Conservation (phyloP, 2,888 invertebrate genomes). For the Ophioninae sp. region DNA sequence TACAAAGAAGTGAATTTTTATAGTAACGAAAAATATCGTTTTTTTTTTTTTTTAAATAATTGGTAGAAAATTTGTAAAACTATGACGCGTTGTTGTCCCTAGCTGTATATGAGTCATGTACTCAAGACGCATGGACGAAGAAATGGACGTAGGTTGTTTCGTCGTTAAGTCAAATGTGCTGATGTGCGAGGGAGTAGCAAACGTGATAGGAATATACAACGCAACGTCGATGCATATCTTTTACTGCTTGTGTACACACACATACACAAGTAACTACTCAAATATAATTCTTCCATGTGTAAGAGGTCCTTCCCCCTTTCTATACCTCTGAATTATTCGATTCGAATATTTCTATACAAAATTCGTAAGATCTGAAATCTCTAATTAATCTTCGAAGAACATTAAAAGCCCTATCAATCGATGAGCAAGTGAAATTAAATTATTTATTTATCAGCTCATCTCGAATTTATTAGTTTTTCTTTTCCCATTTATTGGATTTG, state of each 20-base stretch:
- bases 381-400: no score
- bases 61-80: not conserved
- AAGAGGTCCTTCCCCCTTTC: not conserved
- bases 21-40: no score
- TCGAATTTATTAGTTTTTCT: no score
- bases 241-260: not conserved
- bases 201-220: conserved; percentile 45
- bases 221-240: conserved; percentile 40
- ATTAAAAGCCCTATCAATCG: no score
- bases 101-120: not conserved
- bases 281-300: not conserved
- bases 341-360: no score
- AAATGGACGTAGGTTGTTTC: conserved; percentile 32
- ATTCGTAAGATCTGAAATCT: no score
- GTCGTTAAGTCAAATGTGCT: conserved; percentile 35
- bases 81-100: not conserved
- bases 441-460: no score
- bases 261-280: not conserved
- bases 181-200: conserved; percentile 37
- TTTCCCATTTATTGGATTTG: not conserved
- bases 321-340: not conserved
- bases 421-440: no score
- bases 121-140: conserved; percentile 3
- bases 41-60: no score
- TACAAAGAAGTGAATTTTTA: no score